Percentiles rank a stretch among this genome's conserved stretches.
These are phyloP conservation scores for Eira barbara DNA, from an alignment of 2,113 vertebrate genomes.

Conservation along the genomic window DNA sequence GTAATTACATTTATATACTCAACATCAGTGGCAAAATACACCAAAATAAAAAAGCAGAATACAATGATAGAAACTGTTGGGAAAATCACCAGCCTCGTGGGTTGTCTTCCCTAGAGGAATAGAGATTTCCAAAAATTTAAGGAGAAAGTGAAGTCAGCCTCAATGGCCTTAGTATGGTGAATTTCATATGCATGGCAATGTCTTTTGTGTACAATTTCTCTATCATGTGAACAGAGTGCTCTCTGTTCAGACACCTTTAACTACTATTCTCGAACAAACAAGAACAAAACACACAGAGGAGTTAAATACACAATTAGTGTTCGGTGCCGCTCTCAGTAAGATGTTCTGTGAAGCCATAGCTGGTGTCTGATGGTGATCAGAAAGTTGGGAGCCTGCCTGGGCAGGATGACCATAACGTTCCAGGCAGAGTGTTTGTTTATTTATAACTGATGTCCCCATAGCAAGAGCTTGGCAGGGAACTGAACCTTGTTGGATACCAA, in stretches of 20 bases:
- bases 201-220: neutral
- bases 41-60: neutral
- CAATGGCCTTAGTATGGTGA: neutral
- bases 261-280: neutral
- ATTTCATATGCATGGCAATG: neutral
- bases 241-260: slow-evolving; percentile 10
- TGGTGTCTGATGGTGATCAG: slow-evolving; percentile 45
- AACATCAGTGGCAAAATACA: slow-evolving; percentile 25
- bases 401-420: slow-evolving; percentile 48
- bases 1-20: neutral
- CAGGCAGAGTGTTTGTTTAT: slow-evolving; percentile 63
- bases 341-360: neutral
- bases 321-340: neutral
- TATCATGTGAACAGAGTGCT: neutral
- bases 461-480: slow-evolving; percentile 63
- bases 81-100: neutral
- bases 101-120: neutral
- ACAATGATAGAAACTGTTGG: neutral
- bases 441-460: slow-evolving; percentile 66
- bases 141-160: neutral
- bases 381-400: slow-evolving; percentile 56
- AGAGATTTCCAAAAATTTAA: slow-evolving; percentile 21
- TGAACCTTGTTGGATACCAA: neutral
- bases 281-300: neutral
- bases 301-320: neutral